Evolutionary conservation across 2,888 invertebrate species (phyloP).

Genomic region (Lochmaea crataegi): DNA sequence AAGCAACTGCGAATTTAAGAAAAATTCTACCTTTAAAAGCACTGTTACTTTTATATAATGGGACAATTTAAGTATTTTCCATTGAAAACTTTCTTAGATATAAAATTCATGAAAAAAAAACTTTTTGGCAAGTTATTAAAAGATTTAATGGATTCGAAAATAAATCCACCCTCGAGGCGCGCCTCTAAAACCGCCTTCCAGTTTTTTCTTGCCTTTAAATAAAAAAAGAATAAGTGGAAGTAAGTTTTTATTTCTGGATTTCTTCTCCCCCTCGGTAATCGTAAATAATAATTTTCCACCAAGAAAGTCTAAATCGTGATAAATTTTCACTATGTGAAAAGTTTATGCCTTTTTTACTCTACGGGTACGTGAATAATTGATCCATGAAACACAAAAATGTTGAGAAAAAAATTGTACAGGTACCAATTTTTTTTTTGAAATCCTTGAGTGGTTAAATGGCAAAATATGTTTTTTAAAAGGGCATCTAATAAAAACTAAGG

Average conservation of each 20-base stretch:
- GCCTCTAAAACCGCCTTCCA: not conserved
- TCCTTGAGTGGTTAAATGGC: too few species aligned
- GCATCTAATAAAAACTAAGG: too few species aligned
- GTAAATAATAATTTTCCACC: constrained; percentile 25
- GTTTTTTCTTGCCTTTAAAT: not conserved
- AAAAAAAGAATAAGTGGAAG: not conserved
- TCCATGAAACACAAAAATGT: not conserved
- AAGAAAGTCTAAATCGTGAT: not conserved
- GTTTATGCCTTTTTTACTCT: not conserved
- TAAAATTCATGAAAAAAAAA: not conserved
- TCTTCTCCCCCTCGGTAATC: constrained; percentile 4
- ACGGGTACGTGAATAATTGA: constrained; percentile 13
- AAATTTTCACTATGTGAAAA: not conserved
- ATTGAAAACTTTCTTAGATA: not conserved
- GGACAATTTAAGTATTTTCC: not conserved
- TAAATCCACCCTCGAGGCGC: constrained; percentile 2
- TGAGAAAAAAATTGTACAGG: not conserved
- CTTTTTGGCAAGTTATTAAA: constrained; percentile 5
- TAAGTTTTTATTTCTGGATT: constrained; percentile 11
- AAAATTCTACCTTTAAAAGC: too few species aligned
- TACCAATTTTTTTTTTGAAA: not conserved
- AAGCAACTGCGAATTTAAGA: not conserved
- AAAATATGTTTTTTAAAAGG: too few species aligned
- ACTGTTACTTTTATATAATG: too few species aligned
- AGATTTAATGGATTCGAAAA: not conserved